Conservation (phyloP, 2,888 invertebrate genomes). For the Papilio protenor region DNA sequence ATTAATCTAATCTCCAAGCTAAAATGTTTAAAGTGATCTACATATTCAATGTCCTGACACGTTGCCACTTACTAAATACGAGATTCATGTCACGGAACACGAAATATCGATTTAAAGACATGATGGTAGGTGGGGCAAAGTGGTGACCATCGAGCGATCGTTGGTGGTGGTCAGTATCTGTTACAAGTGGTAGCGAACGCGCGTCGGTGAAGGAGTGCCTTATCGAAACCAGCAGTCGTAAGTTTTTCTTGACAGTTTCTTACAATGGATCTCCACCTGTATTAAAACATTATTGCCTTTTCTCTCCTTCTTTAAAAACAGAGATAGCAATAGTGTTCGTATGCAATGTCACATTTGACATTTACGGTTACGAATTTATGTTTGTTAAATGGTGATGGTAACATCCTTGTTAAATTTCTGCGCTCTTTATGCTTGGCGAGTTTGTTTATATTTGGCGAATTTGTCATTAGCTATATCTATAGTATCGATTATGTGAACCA, state of each 20-base stretch:
- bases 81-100: slow-evolving; percentile 53
- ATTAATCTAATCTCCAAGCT: neutral
- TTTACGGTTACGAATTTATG: neutral
- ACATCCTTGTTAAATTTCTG: neutral
- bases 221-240: slow-evolving; percentile 50
- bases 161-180: slow-evolving; percentile 56
- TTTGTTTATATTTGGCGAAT: slow-evolving; percentile 20
- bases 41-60: slow-evolving; percentile 21
- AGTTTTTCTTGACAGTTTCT: slow-evolving; percentile 48
- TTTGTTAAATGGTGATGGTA: neutral
- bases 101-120: slow-evolving; percentile 49
- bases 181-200: slow-evolving; percentile 53
- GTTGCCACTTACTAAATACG: slow-evolving; percentile 52
- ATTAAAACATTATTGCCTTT: neutral
- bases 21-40: neutral
- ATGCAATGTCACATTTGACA: neutral
- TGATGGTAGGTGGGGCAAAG: slow-evolving; percentile 56
- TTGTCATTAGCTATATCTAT: neutral
- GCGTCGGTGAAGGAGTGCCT: slow-evolving; percentile 51
- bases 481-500: neutral
- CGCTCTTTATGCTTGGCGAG: slow-evolving; percentile 18
- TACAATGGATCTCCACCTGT: neutral
- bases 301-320: no score
- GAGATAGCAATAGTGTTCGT: no score
- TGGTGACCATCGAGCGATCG: slow-evolving; percentile 50